Conservation (phyloP, 2,797 vertebrate genomes). For the Sarcophilus harrisii region DNA sequence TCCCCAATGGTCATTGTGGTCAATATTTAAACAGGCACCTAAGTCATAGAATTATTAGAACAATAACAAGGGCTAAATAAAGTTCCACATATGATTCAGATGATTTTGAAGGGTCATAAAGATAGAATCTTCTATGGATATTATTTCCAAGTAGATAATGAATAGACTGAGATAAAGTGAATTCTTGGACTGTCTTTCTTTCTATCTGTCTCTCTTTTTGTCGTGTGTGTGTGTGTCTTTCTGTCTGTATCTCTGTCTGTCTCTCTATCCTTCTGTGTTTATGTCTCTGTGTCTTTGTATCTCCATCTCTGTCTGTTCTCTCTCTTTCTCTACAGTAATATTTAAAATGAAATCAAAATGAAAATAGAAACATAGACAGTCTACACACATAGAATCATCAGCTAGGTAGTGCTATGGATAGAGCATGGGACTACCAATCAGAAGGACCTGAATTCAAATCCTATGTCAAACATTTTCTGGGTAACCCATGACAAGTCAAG, state of each 20-base stretch:
- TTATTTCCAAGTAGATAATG: neutral
- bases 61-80: neutral
- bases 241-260: too few species aligned
- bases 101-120: neutral
- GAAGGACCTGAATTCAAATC: neutral
- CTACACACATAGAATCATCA: neutral
- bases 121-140: neutral
- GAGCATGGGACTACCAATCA: neutral
- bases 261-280: too few species aligned
- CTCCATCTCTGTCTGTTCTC: too few species aligned
- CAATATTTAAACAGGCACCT: neutral
- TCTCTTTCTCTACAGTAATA: neutral
- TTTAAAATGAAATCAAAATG: neutral
- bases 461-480: neutral
- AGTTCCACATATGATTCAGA: neutral
- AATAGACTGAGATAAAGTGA: neutral
- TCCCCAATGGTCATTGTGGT: too few species aligned
- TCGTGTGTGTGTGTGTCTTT: too few species aligned
- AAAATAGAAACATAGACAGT: neutral
- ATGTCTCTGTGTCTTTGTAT: too few species aligned
- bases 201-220: neutral
- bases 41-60: neutral
- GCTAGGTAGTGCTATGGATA: neutral
- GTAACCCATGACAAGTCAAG: neutral
- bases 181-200: neutral